phyloP scores from a whole-genome alignment of 2,888 invertebrate genomes.

The Amiota minor region DNA sequence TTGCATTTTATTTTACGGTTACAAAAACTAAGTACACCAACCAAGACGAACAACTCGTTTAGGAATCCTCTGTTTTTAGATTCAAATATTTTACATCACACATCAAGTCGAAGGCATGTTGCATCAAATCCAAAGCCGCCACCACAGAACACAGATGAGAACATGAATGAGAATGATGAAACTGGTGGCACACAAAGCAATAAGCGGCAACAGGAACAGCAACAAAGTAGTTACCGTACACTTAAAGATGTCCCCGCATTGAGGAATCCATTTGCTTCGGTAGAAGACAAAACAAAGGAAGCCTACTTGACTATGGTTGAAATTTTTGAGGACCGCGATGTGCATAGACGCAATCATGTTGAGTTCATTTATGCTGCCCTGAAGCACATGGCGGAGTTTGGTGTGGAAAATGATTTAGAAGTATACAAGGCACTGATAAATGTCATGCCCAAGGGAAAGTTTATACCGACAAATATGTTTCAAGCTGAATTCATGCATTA shows the following conservation, averaged over 20 bases:
- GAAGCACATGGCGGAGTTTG: conserved; percentile 90
- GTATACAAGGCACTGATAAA: conserved; percentile 89
- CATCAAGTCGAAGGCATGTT: background rate
- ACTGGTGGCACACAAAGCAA: conserved; percentile 31
- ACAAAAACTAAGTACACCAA: conserved; percentile 12
- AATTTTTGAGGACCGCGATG: conserved; percentile 81
- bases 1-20: conserved; percentile 18
- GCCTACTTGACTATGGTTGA: conserved; percentile 83
- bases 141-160: conserved; percentile 24
- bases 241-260: conserved; percentile 58
- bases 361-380: conserved; percentile 95
- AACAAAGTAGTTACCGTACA: conserved; percentile 23
- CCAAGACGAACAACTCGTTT: background rate
- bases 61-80: background rate
- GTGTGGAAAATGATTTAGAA: conserved; percentile 88
- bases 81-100: background rate
- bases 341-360: conserved; percentile 87
- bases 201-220: conserved; percentile 36
- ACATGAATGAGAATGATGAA: conserved; percentile 47
- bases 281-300: conserved; percentile 74
- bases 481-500: conserved; percentile 94
- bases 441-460: conserved; percentile 90
- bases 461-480: conserved; percentile 86
- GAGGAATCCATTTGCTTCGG: conserved; percentile 64
- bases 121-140: conserved; percentile 36